Evolutionary conservation across 2,797 vertebrate species (phyloP).

Genomic region (Arnoldichthys spilopterus): DNA sequence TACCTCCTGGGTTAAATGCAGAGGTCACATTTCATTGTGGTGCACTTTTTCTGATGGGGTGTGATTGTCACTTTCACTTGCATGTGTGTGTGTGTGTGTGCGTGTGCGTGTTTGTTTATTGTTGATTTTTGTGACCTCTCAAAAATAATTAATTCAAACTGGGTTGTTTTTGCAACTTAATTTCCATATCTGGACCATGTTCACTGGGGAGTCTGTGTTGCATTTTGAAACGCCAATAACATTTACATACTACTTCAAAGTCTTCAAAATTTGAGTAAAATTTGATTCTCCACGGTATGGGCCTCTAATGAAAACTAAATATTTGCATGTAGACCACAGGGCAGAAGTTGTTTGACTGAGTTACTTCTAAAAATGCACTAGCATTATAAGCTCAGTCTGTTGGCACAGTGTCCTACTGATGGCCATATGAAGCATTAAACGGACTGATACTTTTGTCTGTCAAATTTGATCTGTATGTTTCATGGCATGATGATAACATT

Average conservation of each 20-base stretch:
- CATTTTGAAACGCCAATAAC: background rate
- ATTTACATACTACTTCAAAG: background rate
- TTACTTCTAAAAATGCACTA: slow-evolving; percentile 20
- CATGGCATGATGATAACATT: background rate
- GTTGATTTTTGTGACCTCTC: too few relatives aligned
- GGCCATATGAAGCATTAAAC: slow-evolving; percentile 8
- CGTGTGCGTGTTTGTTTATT: too few relatives aligned
- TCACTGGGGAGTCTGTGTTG: too few relatives aligned
- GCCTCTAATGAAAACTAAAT: background rate
- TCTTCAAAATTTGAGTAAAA: background rate
- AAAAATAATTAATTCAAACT: too few relatives aligned
- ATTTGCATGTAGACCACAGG: background rate
- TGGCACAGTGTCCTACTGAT: background rate
- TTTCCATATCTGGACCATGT: too few relatives aligned
- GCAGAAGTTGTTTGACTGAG: background rate
- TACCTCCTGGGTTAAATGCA: too few relatives aligned
- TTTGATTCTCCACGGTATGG: background rate
- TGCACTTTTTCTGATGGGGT: too few relatives aligned
- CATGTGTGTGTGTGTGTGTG: too few relatives aligned
- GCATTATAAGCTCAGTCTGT: background rate
- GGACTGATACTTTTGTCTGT: slow-evolving; percentile 10
- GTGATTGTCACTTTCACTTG: too few relatives aligned
- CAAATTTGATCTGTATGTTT: slow-evolving; percentile 29
- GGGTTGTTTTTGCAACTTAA: too few relatives aligned
- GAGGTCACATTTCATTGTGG: too few relatives aligned